Percentiles rank a stretch among this genome's conserved stretches.
These are phyloP conservation scores for Nannoperca obscura DNA, from an alignment of 2,797 vertebrate genomes.

Conservation along the genomic window DNA sequence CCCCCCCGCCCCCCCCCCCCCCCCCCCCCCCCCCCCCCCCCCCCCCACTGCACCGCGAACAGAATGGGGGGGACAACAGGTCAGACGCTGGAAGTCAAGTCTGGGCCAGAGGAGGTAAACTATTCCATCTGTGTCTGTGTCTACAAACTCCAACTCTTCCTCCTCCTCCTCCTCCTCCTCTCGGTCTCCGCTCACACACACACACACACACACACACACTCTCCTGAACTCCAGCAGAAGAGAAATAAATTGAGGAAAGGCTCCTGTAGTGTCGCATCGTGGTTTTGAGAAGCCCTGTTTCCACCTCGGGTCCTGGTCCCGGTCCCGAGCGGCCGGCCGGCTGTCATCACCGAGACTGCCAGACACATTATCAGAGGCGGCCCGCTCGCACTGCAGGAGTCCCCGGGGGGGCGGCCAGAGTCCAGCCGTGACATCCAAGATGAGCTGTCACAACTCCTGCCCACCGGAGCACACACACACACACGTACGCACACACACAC, in stretches of 20 bases:
- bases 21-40: too few relatives aligned
- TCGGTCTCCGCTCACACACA: slow-evolving; percentile 41
- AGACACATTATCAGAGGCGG: slow-evolving; percentile 80
- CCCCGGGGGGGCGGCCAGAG: slow-evolving; percentile 70
- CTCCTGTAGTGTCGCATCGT: slow-evolving; percentile 69
- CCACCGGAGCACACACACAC: slow-evolving; percentile 28
- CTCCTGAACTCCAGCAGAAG: slow-evolving; percentile 38
- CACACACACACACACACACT: slow-evolving; percentile 40
- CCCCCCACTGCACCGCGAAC: slow-evolving; percentile 61
- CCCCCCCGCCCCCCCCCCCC: too few relatives aligned
- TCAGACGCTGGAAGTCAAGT: slow-evolving; percentile 91
- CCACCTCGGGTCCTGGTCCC: slow-evolving; percentile 40
- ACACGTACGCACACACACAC: too few relatives aligned
- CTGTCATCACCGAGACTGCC: slow-evolving; percentile 81
- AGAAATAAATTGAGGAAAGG: slow-evolving; percentile 77
- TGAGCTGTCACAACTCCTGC: slow-evolving; percentile 82
- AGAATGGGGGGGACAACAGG: slow-evolving; percentile 89
- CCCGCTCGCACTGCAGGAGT: slow-evolving; percentile 64
- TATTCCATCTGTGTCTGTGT: slow-evolving; percentile 88
- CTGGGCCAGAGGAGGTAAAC: slow-evolving; percentile 88
- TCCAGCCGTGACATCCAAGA: slow-evolving; percentile 79
- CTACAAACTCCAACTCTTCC: slow-evolving; percentile 71
- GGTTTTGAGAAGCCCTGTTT: slow-evolving; percentile 69
- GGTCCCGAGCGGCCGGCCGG: slow-evolving; percentile 50
- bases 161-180: slow-evolving; percentile 29